These are phyloP conservation scores for Mactra quadrangularis DNA, from an alignment of 1,140 invertebrate genomes.

Conservation along the genomic window DNA sequence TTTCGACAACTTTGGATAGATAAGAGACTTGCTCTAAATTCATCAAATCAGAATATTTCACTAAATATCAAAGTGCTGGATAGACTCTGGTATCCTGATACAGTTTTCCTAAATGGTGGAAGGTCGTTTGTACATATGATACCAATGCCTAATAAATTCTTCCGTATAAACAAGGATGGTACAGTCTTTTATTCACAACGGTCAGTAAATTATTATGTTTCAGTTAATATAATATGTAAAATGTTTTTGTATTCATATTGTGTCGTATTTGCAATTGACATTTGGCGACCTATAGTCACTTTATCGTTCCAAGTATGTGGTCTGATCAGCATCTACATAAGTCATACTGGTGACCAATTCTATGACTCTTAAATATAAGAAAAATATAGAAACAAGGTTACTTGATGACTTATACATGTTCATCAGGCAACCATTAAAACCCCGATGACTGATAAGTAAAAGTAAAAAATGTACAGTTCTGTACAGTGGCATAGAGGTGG, in stretches of 20 bases:
- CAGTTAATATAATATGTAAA: not conserved
- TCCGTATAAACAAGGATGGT: conserved; percentile 79
- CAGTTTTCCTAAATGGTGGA: conserved; percentile 84
- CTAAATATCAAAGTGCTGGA: conserved; percentile 77
- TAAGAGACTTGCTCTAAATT: conserved; percentile 76
- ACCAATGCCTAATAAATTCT: conserved; percentile 82
- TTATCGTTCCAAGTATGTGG: too few relatives aligned
- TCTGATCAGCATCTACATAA: too few relatives aligned
- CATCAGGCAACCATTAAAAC: too few relatives aligned
- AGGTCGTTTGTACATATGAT: conserved; percentile 83
- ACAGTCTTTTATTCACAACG: conserved; percentile 80
- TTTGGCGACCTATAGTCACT: too few relatives aligned
- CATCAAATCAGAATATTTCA: conserved; percentile 67
- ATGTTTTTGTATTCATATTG: conserved; percentile 5
- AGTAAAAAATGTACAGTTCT: too few relatives aligned
- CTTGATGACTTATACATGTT: too few relatives aligned
- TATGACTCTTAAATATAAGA: too few relatives aligned
- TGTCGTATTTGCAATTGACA: too few relatives aligned
- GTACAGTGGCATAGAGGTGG: too few relatives aligned
- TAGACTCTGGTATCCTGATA: conserved; percentile 80
- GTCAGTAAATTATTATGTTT: conserved; percentile 47
- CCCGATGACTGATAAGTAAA: too few relatives aligned
- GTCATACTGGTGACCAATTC: too few relatives aligned
- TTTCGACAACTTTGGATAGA: conserved; percentile 81
- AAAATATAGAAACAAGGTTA: too few relatives aligned